A percentile compares a stretch with the other conserved stretches of the same genome.
phyloP scores from a whole-genome alignment of 2,888 invertebrate genomes.

The Quadroppia sp. region DNA sequence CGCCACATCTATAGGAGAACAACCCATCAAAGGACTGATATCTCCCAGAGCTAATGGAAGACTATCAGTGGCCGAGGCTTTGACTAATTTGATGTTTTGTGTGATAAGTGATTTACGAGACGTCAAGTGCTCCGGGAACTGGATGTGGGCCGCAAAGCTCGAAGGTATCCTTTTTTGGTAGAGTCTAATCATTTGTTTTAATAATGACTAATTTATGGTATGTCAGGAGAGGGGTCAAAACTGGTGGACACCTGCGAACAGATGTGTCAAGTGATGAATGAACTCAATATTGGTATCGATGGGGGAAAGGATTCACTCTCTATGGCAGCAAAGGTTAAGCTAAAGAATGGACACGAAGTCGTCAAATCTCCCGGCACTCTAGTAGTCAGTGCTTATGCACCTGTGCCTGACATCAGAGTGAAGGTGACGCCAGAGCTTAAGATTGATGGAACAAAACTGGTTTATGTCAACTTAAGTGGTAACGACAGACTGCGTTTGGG shows the following conservation, averaged over 20 bases:
- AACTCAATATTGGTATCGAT: conserved; percentile 82
- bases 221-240: conserved; percentile 71
- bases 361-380: conserved; percentile 66
- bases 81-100: conserved; percentile 84
- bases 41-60: conserved; percentile 80
- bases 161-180: conserved; percentile 56
- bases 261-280: conserved; percentile 76
- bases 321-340: conserved; percentile 85
- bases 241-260: conserved; percentile 80
- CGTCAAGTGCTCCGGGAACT: conserved; percentile 98
- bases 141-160: conserved; percentile 99
- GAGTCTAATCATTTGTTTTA: background rate
- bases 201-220: conserved; percentile 6
- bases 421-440: conserved; percentile 86
- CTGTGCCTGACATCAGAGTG: conserved; percentile 80
- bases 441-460: conserved; percentile 60
- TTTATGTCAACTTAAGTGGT: conserved; percentile 67
- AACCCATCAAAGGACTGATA: conserved; percentile 87
- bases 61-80: conserved; percentile 88
- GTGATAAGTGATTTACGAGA: conserved; percentile 64
- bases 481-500: conserved; percentile 67
- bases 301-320: conserved; percentile 97
- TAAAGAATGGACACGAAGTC: conserved; percentile 54
- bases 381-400: conserved; percentile 93
- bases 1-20: conserved; percentile 93